phyloP scores from a whole-genome alignment of 2,113 vertebrate species.

The Chloebia gouldiae region DNA sequence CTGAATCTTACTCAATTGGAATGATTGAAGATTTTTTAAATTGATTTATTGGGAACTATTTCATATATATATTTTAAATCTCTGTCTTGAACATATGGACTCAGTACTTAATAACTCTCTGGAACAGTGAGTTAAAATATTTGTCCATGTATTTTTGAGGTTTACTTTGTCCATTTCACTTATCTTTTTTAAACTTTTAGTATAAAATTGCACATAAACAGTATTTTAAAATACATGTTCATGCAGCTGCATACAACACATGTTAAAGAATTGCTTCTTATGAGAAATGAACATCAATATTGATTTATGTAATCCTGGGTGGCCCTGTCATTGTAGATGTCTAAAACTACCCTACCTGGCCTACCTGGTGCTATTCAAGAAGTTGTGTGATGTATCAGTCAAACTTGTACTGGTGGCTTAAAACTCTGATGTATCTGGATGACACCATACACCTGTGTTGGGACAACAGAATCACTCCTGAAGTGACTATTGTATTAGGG shows the following conservation, averaged over 20 bases:
- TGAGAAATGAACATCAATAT: not conserved
- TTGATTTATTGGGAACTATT: not conserved
- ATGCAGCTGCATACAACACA: too few species aligned
- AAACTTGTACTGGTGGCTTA: not conserved
- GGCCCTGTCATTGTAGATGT: not conserved
- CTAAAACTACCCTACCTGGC: not conserved
- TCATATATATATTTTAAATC: not conserved
- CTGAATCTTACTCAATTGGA: not conserved
- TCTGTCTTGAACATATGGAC: not conserved
- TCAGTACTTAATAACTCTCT: not conserved
- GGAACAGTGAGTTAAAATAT: not conserved
- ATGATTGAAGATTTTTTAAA: not conserved
- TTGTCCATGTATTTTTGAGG: not conserved
- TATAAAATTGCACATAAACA: not conserved
- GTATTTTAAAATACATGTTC: not conserved
- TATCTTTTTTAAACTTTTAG: not conserved
- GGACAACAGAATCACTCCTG: not conserved
- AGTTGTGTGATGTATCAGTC: not conserved
- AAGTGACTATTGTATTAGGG: not conserved
- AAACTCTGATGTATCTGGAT: not conserved
- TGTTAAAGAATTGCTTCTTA: not conserved
- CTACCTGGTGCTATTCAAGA: not conserved
- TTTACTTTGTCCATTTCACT: not conserved
- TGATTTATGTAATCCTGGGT: not conserved
- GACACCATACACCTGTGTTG: not conserved